phyloP scores from a whole-genome alignment of 2,797 vertebrate genomes.

The Tragelaphus oryx region DNA sequence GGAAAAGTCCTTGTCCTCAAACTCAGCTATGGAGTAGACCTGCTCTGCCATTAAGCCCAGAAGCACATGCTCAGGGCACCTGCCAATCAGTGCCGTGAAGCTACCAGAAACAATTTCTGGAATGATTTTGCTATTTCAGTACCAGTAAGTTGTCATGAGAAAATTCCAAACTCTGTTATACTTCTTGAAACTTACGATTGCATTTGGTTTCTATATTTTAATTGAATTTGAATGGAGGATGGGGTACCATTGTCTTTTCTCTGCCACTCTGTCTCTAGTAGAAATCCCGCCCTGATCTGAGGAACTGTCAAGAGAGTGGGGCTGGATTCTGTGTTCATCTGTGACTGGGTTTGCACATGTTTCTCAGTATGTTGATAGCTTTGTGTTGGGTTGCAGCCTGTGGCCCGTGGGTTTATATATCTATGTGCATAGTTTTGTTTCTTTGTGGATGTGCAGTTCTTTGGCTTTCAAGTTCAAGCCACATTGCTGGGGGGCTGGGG shows the following conservation, averaged over 20 bases:
- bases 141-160: not conserved
- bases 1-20: conserved; percentile 33
- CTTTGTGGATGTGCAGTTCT: not conserved
- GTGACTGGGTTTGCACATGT: not conserved
- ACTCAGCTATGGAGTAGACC: not conserved
- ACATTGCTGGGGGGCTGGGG: not conserved
- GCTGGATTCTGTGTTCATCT: not conserved
- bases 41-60: conserved; percentile 15
- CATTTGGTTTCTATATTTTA: not conserved
- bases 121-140: conserved; percentile 41
- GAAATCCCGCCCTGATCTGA: not conserved
- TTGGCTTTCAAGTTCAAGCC: conserved; percentile 5
- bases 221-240: not conserved
- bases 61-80: not conserved
- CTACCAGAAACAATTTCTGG: conserved; percentile 41
- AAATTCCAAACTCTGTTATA: not conserved
- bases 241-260: not conserved
- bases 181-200: conserved; percentile 5
- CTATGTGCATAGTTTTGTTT: not conserved
- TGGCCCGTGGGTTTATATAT: not conserved
- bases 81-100: not conserved
- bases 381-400: not conserved
- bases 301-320: not conserved
- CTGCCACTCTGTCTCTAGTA: not conserved
- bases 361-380: not conserved